These are phyloP conservation scores for Spermophilus dauricus DNA, from an alignment of 2,113 vertebrate genomes.

Conservation along the genomic window DNA sequence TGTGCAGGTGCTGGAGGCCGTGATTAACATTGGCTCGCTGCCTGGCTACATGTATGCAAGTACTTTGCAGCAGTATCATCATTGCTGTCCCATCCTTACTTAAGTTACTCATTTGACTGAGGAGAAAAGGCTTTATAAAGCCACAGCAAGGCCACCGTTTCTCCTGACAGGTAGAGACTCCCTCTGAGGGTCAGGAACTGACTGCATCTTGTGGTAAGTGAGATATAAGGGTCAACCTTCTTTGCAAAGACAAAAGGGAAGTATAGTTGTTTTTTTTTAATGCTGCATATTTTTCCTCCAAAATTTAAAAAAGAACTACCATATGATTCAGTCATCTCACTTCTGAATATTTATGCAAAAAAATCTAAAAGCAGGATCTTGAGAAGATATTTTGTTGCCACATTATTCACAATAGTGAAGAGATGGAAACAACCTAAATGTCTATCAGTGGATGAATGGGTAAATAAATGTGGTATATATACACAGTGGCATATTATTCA, in stretches of 20 bases:
- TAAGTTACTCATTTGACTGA: not conserved
- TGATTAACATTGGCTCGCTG: conserved; percentile 79
- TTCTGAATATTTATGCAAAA: not conserved
- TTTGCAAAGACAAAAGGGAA: not conserved
- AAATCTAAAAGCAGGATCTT: not conserved
- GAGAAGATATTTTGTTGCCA: not conserved
- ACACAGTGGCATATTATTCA: no score
- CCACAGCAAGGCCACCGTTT: not conserved
- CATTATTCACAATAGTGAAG: not conserved
- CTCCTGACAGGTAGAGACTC: not conserved
- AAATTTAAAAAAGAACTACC: not conserved
- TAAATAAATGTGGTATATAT: not conserved
- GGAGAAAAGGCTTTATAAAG: not conserved
- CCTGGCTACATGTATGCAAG: conserved; percentile 72
- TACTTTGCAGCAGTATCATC: conserved; percentile 31
- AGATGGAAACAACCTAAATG: not conserved
- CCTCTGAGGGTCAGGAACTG: not conserved
- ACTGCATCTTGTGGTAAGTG: not conserved
- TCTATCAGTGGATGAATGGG: no score
- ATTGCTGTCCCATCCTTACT: conserved; percentile 59
- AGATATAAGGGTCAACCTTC: not conserved
- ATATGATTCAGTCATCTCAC: not conserved
- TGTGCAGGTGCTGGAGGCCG: conserved; percentile 79
- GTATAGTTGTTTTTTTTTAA: not conserved
- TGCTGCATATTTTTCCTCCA: not conserved